These are phyloP conservation scores for Ramphastos sulfuratus DNA, from an alignment of 2,113 vertebrate genomes.

Conservation along the genomic window DNA sequence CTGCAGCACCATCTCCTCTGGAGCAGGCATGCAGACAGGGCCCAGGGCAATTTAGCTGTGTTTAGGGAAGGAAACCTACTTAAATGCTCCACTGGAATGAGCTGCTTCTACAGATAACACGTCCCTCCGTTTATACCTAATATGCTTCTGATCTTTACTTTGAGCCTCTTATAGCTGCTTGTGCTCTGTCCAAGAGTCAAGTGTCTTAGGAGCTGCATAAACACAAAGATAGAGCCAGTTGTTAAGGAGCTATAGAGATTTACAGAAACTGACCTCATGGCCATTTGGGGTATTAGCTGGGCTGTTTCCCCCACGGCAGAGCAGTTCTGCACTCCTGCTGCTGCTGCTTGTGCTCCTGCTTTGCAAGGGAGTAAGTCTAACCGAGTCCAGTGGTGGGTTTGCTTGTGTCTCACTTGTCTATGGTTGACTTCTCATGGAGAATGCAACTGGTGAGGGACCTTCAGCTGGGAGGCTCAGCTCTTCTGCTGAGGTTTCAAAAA, in stretches of 20 bases:
- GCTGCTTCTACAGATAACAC: neutral
- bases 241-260: constrained; percentile 31
- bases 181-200: constrained; percentile 26
- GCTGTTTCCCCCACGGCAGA: neutral
- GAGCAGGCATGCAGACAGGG: neutral
- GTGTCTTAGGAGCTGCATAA: constrained; percentile 43
- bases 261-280: neutral
- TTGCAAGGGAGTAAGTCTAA: neutral
- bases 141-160: constrained; percentile 35
- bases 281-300: neutral
- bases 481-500: neutral
- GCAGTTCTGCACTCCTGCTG: neutral
- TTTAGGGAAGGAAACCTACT: neutral
- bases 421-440: neutral
- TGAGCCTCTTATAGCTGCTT: constrained; percentile 26
- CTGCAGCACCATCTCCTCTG: neutral
- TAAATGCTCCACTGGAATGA: neutral
- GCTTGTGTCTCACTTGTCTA: fast-evolving
- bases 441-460: neutral
- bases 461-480: neutral
- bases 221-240: constrained; percentile 12
- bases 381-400: neutral
- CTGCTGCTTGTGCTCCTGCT: neutral
- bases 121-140: neutral
- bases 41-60: neutral